A percentile compares a stretch with the other conserved stretches of the same genome.
phyloP scores from a whole-genome alignment of 1,140 invertebrate genomes.

The Physella acuta region DNA sequence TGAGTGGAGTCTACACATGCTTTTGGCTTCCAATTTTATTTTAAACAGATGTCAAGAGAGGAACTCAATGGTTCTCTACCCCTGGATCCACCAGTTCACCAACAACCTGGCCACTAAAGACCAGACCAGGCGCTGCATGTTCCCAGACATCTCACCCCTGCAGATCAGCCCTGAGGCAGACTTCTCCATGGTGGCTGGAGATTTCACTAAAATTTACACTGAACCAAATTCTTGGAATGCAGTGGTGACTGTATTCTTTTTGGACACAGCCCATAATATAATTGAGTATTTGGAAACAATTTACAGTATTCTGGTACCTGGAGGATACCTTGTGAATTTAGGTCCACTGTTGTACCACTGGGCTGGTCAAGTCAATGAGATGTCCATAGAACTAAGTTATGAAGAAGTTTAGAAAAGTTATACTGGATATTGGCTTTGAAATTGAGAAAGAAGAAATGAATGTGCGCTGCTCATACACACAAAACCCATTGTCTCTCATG shows the following conservation, averaged over 20 bases:
- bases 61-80: slow-evolving; percentile 74
- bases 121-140: slow-evolving; percentile 75
- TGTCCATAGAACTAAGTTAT: slow-evolving; percentile 83
- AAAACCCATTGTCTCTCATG: slow-evolving; percentile 91
- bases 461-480: slow-evolving; percentile 83
- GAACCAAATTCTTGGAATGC: slow-evolving; percentile 81
- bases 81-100: slow-evolving; percentile 91
- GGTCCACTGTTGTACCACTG: slow-evolving; percentile 90
- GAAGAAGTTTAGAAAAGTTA: slow-evolving; percentile 73
- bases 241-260: slow-evolving; percentile 95
- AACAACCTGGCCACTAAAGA: slow-evolving; percentile 82
- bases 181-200: slow-evolving; percentile 95
- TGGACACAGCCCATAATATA: slow-evolving; percentile 96
- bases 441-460: slow-evolving; percentile 78
- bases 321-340: slow-evolving; percentile 66
- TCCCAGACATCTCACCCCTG: slow-evolving; percentile 88
- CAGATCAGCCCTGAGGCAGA: slow-evolving; percentile 67
- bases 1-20: slow-evolving; percentile 96
- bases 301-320: slow-evolving; percentile 84
- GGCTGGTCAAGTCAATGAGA: slow-evolving; percentile 83
- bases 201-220: slow-evolving; percentile 81
- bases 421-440: slow-evolving; percentile 82
- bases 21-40: slow-evolving; percentile 93
- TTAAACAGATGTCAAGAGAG: slow-evolving; percentile 75
- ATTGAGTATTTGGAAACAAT: slow-evolving; percentile 94